Base-by-base conservation (phyloP, 2,888 invertebrate genomes). In the Callimorpha dominula region DNA sequence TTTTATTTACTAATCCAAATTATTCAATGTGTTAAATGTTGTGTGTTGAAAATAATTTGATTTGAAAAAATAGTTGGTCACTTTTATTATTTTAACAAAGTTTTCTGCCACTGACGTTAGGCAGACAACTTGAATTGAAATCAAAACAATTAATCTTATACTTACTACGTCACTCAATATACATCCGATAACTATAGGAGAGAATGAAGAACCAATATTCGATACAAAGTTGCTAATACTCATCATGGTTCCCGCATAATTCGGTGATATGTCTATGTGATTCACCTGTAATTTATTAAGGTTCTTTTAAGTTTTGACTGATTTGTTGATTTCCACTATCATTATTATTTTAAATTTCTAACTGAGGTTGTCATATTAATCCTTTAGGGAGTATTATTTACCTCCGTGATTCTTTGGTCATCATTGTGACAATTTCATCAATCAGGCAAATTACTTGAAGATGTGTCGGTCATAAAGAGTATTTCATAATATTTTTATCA, bases 151-250 rank as follows among this genome's bases (percentile, higher is more conserved):
- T n/a, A n/a, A 40, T 11, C 12, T n/a, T n/a, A n/a, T 72, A 92
- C 96, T 95, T 92, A 98, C 98, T 88, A 96, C 96, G 84, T 98
- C 96, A 1, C 96, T 96, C 0, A 98, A 96, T 62, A 98, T 96
- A 57, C 96, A 91, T 4, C 97, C 97, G 0, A 97, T 97, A 0
- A 97, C 91, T 0, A 98, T 88, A 0, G 98, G 98, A 0, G 98
- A 97, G 42, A 97, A 89, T 42, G 98, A 97, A 15, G 97, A 97
- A 84, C 97, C 96, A 5, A 97, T 90, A 85, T 97, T 98, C 0
- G 98, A 97, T 0, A 96, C 93, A 71, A 97, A 97, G 89, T 98
- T 98, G 40, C 97, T 98, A 73, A 98, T 96, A 49, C 98, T 98
- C 97, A 98, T 98, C 81, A 98, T 92, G 0, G 97, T 97, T 0